Percentiles rank a stretch among this genome's conserved stretches.
These are phyloP conservation scores for Passerina amoena DNA, from an alignment of 2,113 vertebrate genomes.

Conservation along the genomic window DNA sequence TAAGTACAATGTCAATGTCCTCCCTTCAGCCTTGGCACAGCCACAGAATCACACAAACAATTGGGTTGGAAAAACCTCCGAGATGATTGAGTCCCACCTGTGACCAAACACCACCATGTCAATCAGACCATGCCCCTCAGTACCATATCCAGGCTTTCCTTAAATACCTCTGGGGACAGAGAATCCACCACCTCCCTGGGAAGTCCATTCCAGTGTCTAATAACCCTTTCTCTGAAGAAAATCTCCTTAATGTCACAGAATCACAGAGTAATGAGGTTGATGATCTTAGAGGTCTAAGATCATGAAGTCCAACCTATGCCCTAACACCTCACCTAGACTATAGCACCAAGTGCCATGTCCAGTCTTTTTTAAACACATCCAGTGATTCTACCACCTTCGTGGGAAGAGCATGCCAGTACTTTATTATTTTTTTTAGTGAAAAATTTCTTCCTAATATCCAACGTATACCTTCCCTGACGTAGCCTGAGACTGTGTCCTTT, in stretches of 20 bases:
- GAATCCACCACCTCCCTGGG: not conserved
- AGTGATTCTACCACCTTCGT: no score
- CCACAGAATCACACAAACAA: not conserved
- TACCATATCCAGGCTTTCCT: not conserved
- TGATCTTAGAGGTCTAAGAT: no score
- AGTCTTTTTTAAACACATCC: no score
- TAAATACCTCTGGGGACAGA: not conserved
- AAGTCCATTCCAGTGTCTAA: not conserved
- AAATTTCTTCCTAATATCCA: no score
- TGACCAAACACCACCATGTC: fast-evolving
- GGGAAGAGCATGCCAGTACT: no score
- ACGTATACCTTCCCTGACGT: no score
- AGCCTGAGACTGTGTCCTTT: no score
- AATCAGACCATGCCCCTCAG: not conserved
- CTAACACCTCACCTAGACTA: no score
- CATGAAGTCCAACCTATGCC: no score
- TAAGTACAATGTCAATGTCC: not conserved
- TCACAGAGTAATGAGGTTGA: no score
- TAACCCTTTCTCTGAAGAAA: not conserved
- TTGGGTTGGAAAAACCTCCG: not conserved
- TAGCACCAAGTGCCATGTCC: no score
- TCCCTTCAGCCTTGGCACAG: not conserved
- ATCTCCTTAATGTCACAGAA: not conserved
- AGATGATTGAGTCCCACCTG: not conserved
- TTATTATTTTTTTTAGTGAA: no score